A percentile compares a stretch with the other conserved stretches of the same genome.
Evolutionary conservation across 2,888 invertebrate genomes (phyloP).

Genomic region (Strigamia crassipes): DNA sequence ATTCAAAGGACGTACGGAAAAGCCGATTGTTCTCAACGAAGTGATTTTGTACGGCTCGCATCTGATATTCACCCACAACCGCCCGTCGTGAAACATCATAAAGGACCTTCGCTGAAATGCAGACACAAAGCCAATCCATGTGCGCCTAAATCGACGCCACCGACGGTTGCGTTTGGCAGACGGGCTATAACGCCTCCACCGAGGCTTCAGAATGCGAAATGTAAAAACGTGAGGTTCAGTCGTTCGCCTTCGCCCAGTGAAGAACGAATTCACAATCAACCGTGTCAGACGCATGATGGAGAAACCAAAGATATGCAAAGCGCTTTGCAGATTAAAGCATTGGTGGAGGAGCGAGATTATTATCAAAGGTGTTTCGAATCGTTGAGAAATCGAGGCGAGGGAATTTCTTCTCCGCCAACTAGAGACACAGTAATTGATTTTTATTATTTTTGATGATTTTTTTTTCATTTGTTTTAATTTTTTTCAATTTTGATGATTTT

Average conservation of each 20-base stretch:
- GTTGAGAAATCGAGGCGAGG: constrained; percentile 2
- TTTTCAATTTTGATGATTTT: too few species aligned
- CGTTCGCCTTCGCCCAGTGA: neutral
- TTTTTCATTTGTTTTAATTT: too few species aligned
- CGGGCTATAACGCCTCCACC: constrained; percentile 44
- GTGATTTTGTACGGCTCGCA: neutral
- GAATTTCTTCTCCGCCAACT: neutral
- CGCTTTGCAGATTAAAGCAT: neutral
- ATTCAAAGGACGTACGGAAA: constrained; percentile 1
- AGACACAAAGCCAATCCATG: neutral
- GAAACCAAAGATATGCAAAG: neutral
- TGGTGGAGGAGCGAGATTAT: constrained; percentile 39
- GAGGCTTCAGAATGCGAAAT: neutral
- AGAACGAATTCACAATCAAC: neutral
- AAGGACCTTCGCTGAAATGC: neutral
- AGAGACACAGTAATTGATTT: constrained; percentile 10
- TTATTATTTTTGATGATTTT: neutral
- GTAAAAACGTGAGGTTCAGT: neutral
- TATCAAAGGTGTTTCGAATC: constrained; percentile 27
- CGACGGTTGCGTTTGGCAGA: neutral
- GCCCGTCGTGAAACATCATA: neutral
- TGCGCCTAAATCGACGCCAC: neutral
- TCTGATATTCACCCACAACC: neutral
- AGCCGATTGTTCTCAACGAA: neutral
- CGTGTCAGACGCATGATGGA: neutral